Conservation (phyloP, 2,113 vertebrate species). For the Gobius niger region DNA sequence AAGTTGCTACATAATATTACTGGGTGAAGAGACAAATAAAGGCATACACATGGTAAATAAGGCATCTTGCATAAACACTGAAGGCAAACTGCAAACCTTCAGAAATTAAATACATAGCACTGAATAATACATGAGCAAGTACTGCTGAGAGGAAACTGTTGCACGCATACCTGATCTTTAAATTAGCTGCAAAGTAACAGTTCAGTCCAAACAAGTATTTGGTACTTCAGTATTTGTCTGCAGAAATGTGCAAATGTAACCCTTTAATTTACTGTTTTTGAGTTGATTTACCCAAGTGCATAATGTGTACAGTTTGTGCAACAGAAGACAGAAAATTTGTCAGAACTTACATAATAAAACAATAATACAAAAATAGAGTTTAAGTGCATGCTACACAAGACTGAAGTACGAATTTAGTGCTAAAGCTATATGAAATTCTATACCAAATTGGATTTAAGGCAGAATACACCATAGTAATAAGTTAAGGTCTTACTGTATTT, state of each 20-base stretch:
- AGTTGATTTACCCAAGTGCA: conserved; percentile 67
- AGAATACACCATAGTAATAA: conserved; percentile 52
- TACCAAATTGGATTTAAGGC: conserved; percentile 57
- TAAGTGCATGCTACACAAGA: conserved; percentile 70
- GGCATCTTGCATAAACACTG: conserved; percentile 75
- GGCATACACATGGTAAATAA: conserved; percentile 69
- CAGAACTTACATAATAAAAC: conserved; percentile 40
- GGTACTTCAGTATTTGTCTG: conserved; percentile 26
- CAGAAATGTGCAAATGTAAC: conserved; percentile 62
- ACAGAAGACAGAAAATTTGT: conserved; percentile 50
- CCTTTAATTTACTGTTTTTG: conserved; percentile 35
- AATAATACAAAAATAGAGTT: conserved; percentile 53
- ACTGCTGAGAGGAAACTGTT: conserved; percentile 29
- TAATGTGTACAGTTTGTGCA: conserved; percentile 69
- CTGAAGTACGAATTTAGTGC: conserved; percentile 62
- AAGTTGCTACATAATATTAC: conserved; percentile 82
- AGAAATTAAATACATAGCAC: conserved; percentile 62
- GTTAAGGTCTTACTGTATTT: conserved; percentile 33
- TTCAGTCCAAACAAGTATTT: conserved; percentile 43
- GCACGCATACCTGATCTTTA: conserved; percentile 41
- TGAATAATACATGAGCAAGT: conserved; percentile 50
- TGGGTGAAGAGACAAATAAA: conserved; percentile 69
- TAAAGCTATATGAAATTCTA: conserved; percentile 37
- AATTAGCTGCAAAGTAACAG: conserved; percentile 8
- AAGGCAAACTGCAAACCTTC: conserved; percentile 61